phyloP scores from a whole-genome alignment of 2,888 invertebrate species.

The Parnassius orleans region DNA sequence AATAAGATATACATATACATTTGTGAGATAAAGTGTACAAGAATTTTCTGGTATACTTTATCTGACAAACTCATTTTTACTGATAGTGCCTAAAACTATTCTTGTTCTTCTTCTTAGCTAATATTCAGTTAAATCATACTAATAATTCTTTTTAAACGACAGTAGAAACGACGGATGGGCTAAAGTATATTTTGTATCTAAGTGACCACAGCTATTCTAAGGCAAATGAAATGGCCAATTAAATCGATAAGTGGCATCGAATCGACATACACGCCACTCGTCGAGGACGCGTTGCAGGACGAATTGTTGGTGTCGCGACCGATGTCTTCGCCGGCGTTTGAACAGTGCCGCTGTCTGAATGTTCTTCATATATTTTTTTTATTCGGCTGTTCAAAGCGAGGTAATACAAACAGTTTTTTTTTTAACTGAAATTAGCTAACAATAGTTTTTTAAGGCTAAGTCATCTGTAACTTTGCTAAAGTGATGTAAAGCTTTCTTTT shows the following conservation, averaged over 20 bases:
- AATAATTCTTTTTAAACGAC: neutral
- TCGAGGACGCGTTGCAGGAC: conserved; percentile 49
- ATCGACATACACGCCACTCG: conserved; percentile 29
- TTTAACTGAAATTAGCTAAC: too few relatives aligned
- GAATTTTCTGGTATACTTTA: too few relatives aligned
- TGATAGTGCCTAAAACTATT: too few relatives aligned
- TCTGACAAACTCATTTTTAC: too few relatives aligned
- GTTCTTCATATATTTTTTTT: neutral
- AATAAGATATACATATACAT: too few relatives aligned
- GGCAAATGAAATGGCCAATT: conserved; percentile 48
- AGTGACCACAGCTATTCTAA: conserved; percentile 7
- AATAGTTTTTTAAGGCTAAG: too few relatives aligned
- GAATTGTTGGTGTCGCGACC: conserved; percentile 63
- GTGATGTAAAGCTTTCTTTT: too few relatives aligned
- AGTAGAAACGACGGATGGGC: neutral
- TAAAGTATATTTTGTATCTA: conserved; percentile 4
- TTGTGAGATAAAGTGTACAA: too few relatives aligned
- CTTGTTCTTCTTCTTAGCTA: too few relatives aligned
- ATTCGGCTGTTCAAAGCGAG: neutral
- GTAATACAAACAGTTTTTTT: too few relatives aligned
- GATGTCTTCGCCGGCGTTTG: conserved; percentile 47
- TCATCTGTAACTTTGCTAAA: too few relatives aligned
- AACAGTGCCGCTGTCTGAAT: conserved; percentile 39
- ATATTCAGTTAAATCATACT: too few relatives aligned
- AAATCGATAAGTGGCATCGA: conserved; percentile 44